Base-by-base conservation (phyloP, 2,888 invertebrate genomes). In the Lottia scabra region DNA sequence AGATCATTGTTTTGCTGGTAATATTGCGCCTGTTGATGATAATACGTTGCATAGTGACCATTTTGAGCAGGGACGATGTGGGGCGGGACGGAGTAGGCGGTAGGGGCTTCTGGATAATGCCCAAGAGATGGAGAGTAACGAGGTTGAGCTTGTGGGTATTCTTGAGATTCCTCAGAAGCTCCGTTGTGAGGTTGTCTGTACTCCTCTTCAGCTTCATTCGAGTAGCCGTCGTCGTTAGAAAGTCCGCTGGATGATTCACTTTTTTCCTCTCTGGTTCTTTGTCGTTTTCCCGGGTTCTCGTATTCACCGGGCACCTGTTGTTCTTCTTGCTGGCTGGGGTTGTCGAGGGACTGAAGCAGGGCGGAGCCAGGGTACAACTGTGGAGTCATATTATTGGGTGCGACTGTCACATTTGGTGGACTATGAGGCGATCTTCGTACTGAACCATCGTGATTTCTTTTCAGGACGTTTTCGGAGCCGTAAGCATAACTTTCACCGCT, bases 291-390 rank as follows among this genome's bases (percentile, higher is more conserved):
- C 2, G 56, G 56, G 23, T 56, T 56, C 3, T 23, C 23, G 19
- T 56, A 56, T 56, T 23, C 56, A 10, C 38, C 10, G 3, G 38
- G 38, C 2, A 23, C 12, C 8, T 12, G 12, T 16, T 56, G 56
- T 10, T 68, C 68, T 12, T 63, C 63, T 26, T 2, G 38, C 19
- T 27, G 19, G 15, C 16, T 23, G 0, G 68, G 68, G 26, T 27
- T 23, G 63, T 69, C 68, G 10, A 69, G 63, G 26, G 68, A 69
- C 45, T 69, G 68, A 62, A 69, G 43, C n/a, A 69, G 68, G 13
- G 68, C 68, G 4, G 68, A 63, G 2, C 68, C 68, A 1, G 68
- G 68, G 4, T 45, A 63, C 68, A 69, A 63, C 23, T 38, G 44
- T 30, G 63, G 38, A 2, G 56, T 56, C 13, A 23, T 23, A 56